Evolutionary conservation across 2,888 invertebrate species (phyloP).

Genomic region (Criorhina ranunculi): DNA sequence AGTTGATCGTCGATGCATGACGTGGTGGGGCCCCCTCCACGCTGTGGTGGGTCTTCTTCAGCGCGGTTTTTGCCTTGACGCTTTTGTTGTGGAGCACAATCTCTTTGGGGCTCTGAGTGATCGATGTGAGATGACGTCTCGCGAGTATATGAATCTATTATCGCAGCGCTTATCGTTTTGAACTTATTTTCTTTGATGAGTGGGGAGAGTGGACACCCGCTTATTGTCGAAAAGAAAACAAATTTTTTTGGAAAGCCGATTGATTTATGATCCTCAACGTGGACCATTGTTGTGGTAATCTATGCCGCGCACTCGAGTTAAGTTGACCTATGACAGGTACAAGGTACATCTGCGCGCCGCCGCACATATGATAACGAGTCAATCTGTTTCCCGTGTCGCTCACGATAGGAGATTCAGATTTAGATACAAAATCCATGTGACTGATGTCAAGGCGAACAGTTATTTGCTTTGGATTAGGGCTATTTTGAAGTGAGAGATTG

Average conservation of each 20-base stretch:
- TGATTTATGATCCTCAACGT: conserved; percentile 65
- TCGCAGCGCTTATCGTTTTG: conserved; percentile 34
- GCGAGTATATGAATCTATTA: conserved; percentile 58
- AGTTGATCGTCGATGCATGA: conserved; percentile 40
- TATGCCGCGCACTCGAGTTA: conserved; percentile 50
- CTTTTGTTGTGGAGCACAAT: conserved; percentile 48
- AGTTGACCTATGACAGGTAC: conserved; percentile 56
- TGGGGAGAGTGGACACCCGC: conserved; percentile 61
- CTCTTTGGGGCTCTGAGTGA: conserved; percentile 57
- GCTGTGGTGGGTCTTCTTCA: conserved; percentile 60
- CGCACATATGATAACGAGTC: conserved; percentile 52
- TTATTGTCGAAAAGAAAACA: conserved; percentile 68
- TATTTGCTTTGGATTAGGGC: conserved; percentile 57
- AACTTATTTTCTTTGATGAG: conserved; percentile 50
- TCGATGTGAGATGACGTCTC: conserved; percentile 58
- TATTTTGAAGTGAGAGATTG: conserved; percentile 44
- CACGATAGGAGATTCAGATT: conserved; percentile 52
- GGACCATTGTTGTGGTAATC: conserved; percentile 66
- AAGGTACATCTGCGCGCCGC: conserved; percentile 46
- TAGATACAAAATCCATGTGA: conserved; percentile 36
- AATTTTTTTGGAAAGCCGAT: conserved; percentile 63
- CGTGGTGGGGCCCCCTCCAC: conserved; percentile 17
- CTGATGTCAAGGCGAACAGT: conserved; percentile 65
- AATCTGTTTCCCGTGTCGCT: conserved; percentile 45
- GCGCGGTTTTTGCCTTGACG: conserved; percentile 42